phyloP scores from a whole-genome alignment of 2,113 vertebrate species.

The Sapajus apella region DNA sequence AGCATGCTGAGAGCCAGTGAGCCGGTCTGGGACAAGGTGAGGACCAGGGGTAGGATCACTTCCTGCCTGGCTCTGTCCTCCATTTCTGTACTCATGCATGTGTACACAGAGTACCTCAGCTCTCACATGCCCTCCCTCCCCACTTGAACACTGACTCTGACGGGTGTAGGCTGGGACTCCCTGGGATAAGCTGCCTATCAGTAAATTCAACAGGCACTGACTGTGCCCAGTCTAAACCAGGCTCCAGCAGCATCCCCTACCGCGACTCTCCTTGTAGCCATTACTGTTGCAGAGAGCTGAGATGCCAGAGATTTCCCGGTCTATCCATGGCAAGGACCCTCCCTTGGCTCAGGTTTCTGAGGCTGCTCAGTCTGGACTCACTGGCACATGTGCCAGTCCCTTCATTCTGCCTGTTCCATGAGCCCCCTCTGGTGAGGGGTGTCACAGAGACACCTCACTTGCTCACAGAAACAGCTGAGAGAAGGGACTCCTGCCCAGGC shows the following conservation, averaged over 20 bases:
- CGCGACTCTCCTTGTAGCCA: neutral
- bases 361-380: neutral
- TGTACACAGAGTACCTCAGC: neutral
- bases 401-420: neutral
- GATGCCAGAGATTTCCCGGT: neutral
- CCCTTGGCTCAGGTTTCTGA: neutral
- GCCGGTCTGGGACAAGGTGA: constrained; percentile 90
- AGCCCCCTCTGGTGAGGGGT: neutral
- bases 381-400: neutral
- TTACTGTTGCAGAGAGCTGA: neutral
- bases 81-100: fast-evolving
- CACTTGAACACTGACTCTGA: neutral
- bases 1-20: constrained; percentile 87
- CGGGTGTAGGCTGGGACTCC: neutral
- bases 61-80: fast-evolving
- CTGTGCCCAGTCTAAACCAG: neutral
- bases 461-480: neutral
- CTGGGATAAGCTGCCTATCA: neutral
- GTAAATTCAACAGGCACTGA: neutral
- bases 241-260: neutral
- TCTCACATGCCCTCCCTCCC: neutral
- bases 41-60: neutral
- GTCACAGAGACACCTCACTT: neutral
- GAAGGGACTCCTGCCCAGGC: neutral
- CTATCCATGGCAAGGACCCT: neutral